These are phyloP conservation scores for Drosophila recens DNA, from an alignment of 2,888 invertebrate species.

Conservation along the genomic window DNA sequence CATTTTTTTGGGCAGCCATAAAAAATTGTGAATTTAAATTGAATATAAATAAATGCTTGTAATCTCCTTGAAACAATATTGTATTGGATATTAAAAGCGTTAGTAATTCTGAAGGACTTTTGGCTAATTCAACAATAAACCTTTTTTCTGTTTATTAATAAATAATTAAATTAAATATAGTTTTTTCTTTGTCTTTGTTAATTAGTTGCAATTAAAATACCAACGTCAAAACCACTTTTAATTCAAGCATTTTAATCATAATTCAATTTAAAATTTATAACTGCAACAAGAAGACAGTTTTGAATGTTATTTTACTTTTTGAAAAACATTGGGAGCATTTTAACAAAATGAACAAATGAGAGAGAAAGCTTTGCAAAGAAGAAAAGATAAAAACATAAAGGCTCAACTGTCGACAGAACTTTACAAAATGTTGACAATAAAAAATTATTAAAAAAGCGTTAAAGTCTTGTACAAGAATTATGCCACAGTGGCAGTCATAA, in stretches of 20 bases:
- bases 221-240: neutral
- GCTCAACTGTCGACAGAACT: conserved; percentile 29
- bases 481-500: conserved; percentile 55
- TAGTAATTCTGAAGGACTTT: neutral
- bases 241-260: conserved; percentile 3
- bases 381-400: conserved; percentile 12
- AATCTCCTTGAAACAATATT: conserved; percentile 29
- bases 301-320: conserved; percentile 15
- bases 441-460: conserved; percentile 72
- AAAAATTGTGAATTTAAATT: conserved; percentile 43
- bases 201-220: neutral
- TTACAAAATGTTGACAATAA: conserved; percentile 59
- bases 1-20: neutral
- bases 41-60: conserved; percentile 47
- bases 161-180: conserved; percentile 4
- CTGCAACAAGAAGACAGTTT: neutral
- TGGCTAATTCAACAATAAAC: conserved; percentile 1
- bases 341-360: conserved; percentile 32
- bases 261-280: conserved; percentile 39
- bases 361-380: neutral
- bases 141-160: neutral
- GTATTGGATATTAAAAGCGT: neutral
- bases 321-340: conserved; percentile 4
- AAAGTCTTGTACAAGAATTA: conserved; percentile 71
- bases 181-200: neutral